Evolutionary conservation across 2,113 vertebrate genomes (phyloP), one percentile per base, ranked within the genome.

Genomic region (Coryphaenoides rupestris): DNA sequence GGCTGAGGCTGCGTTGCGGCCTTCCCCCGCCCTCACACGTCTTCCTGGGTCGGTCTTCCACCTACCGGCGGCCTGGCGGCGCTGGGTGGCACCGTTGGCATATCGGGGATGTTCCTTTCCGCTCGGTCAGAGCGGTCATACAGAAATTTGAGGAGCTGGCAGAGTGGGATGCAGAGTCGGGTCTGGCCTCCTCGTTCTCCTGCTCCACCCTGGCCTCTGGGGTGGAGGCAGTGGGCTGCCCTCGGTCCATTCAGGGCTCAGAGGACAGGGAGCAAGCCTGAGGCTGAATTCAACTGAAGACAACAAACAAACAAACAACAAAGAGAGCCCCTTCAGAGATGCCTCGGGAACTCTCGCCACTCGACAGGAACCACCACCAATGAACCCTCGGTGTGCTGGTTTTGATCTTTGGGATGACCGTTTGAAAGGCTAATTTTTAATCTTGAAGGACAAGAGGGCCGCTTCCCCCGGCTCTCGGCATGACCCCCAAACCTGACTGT

Each of bases 91-190:
- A 60, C 5, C 49, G 21, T 10, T 89, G 88, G 88, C 62, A n/a
- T n/a, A n/a, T n/a, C 16, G 68, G 69, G 23, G 83, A 86, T 3
- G 68, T 81, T 19, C 5, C 70, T 3, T 86, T 89, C 47, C 64
- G 60, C 15, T 74, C 85, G 0, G 85, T 87, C 19, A 80, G 72
- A 49, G 76, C 70, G 47, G 65, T 83, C 21, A 84, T 88, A 17
- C 77, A 87, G 78, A 86, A 77, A 73, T 88, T 90, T 69, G 89
- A 91, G 73, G 75, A 80, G 59, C 65, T 89, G 66, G 58, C 81
- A 0, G 19, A 53, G n/a, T 78, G 82, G 0, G 79, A 88, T 45
- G 78, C 79, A 0, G 74, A 81, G 60, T 85, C 75, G 0, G 82
- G 77, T n/a, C 69, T 83, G 21, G 64, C 80, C 47, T 86, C n/a